Evolutionary conservation across 2,113 vertebrate species (phyloP), one percentile per base, ranked within the genome.

Genomic region (Oncorhynchus tshawytscha): DNA sequence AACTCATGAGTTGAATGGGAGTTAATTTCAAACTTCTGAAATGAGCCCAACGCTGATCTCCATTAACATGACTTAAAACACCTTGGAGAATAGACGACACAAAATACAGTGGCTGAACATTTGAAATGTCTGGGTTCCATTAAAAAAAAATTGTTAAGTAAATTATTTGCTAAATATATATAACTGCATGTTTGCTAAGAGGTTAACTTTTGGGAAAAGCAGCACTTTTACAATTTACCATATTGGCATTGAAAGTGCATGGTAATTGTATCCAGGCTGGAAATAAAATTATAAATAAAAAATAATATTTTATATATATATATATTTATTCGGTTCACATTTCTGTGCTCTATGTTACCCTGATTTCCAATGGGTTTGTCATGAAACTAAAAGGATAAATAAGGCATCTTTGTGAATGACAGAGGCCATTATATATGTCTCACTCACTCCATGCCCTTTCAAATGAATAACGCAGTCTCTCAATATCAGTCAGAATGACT

Each of bases 371-470:
- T 69, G 27, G 49, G 20, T 48, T 74, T 59, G 24, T 18, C 69
- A 67, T 77, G 20, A 60, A 73, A 57, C 6, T 29, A 25, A 78
- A 67, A 57, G 1, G 67, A 31, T 54, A 75, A 59, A 1, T 78
- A 86, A 91, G 90, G 90, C 86, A 85, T 80, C 75, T 70, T 2
- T 79, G 74, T 85, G 71, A 81, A 67, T 75, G 68, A 72, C 72
- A 57, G 29, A 59, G 73, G 22, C 76, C 67, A 48, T 71, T 73
- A 84, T 39, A 84, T 39, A 87, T 79, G 71, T 79, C 77, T 80
- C 20, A 85, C 18, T 39, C 24, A 16, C 78, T 70, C 72, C 76
- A 81, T 73, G 51, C 16, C 77, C 75, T 57, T 76, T 70, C 39
- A 77, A 49, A 68, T 16, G 4, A 67, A 31, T 7, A 31, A 34